phyloP scores from a whole-genome alignment of 2,888 invertebrate genomes.

The Diadegma fenestrale region DNA sequence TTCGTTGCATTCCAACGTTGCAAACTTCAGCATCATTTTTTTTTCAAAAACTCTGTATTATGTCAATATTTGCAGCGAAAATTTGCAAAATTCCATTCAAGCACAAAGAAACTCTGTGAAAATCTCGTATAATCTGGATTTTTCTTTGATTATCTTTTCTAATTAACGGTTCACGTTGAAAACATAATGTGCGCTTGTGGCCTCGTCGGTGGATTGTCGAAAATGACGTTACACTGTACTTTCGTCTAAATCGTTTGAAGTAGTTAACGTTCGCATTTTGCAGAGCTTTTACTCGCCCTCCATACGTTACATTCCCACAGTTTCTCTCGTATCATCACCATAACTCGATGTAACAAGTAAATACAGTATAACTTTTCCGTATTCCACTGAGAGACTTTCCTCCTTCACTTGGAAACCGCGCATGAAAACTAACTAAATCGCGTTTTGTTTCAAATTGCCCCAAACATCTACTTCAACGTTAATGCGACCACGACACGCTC shows the following conservation, averaged over 20 bases:
- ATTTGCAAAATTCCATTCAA: too few relatives aligned
- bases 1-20: too few relatives aligned
- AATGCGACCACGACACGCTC: constrained; percentile 62
- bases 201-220: background rate
- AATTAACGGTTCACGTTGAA: background rate
- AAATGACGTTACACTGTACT: background rate
- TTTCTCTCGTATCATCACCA: constrained; percentile 17
- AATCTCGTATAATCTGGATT: background rate
- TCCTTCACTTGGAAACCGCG: constrained; percentile 23
- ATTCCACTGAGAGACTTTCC: constrained; percentile 2
- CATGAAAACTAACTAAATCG: background rate
- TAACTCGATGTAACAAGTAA: constrained; percentile 22
- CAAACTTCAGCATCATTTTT: too few relatives aligned
- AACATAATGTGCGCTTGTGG: background rate
- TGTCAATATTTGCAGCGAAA: too few relatives aligned
- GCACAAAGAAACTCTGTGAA: background rate
- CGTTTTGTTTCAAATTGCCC: constrained; percentile 37
- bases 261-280: background rate
- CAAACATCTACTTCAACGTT: constrained; percentile 36
- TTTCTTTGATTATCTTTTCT: background rate
- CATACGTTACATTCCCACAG: constrained; percentile 25
- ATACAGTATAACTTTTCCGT: constrained; percentile 15
- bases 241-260: background rate
- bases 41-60: too few relatives aligned
- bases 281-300: background rate